These are phyloP conservation scores for Thripadectes ignobilis DNA, from an alignment of 2,797 vertebrate genomes.

Conservation along the genomic window DNA sequence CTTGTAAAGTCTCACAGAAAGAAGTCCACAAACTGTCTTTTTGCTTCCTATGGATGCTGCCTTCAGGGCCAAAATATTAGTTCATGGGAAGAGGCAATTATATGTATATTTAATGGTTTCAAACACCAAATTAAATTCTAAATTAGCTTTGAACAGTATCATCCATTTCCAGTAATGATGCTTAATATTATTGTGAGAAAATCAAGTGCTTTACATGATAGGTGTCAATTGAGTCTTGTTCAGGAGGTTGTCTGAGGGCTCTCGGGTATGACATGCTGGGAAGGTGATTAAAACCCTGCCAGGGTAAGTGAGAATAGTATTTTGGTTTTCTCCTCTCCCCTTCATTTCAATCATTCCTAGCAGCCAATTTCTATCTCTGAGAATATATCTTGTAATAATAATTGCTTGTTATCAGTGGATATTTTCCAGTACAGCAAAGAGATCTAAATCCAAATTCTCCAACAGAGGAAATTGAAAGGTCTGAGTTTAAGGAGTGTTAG, in stretches of 20 bases:
- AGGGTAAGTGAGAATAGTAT: neutral
- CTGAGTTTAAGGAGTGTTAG: slow-evolving; percentile 13
- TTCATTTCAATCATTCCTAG: neutral
- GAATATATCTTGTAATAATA: slow-evolving; percentile 28
- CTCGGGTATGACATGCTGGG: neutral
- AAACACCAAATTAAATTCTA: slow-evolving; percentile 12
- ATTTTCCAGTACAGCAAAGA: slow-evolving; percentile 31
- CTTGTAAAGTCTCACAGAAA: neutral
- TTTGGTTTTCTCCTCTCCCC: neutral
- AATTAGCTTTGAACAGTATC: slow-evolving; percentile 16
- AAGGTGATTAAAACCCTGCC: slow-evolving; percentile 20
- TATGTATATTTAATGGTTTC: neutral
- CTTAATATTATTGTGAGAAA: neutral
- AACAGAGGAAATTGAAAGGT: slow-evolving; percentile 14
- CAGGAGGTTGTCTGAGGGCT: neutral
- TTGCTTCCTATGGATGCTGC: neutral
- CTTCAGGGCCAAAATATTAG: neutral
- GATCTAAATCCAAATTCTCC: slow-evolving; percentile 25
- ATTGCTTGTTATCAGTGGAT: slow-evolving; percentile 32
- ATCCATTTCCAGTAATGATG: slow-evolving; percentile 30
- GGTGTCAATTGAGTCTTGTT: neutral
- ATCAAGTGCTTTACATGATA: neutral
- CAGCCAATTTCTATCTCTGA: slow-evolving; percentile 2
- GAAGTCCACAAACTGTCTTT: neutral
- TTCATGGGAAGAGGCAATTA: neutral